Percentiles rank a stretch among this genome's conserved stretches.
phyloP scores from a whole-genome alignment of 1,140 invertebrate species.

The Papilio helenus region DNA sequence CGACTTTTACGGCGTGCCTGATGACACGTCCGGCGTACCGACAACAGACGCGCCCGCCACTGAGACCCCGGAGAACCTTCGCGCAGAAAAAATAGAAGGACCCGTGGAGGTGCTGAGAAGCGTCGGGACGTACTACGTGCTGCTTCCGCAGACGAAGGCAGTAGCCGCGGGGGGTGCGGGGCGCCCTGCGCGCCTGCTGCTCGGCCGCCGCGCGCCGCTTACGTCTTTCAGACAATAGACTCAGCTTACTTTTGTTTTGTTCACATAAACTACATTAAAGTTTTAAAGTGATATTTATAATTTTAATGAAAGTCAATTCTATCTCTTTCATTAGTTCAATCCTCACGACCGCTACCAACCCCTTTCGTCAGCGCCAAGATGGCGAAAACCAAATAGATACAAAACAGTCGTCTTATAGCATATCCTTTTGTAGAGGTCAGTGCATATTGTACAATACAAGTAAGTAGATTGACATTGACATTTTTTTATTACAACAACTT shows the following conservation, averaged over 20 bases:
- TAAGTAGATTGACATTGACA: neutral
- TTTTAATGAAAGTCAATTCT: too few relatives aligned
- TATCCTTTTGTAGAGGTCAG: too few relatives aligned
- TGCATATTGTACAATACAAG: neutral
- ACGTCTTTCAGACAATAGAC: conserved; percentile 59
- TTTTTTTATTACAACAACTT: conserved; percentile 8
- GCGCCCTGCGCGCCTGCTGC: conserved; percentile 63
- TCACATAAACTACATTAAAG: neutral
- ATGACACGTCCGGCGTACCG: conserved; percentile 53
- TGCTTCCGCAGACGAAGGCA: conserved; percentile 65
- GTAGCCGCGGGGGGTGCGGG: conserved; percentile 74
- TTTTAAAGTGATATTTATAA: neutral
- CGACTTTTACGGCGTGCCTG: conserved; percentile 58
- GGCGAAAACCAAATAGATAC: too few relatives aligned
- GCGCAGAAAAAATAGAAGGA: conserved; percentile 65
- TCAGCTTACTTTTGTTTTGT: neutral
- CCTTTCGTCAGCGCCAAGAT: too few relatives aligned
- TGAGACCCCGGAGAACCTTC: conserved; percentile 58
- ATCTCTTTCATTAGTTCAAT: too few relatives aligned
- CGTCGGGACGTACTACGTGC: conserved; percentile 67
- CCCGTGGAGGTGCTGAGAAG: conserved; percentile 71
- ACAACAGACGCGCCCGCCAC: conserved; percentile 51
- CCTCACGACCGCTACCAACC: too few relatives aligned
- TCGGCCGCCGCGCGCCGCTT: conserved; percentile 61
- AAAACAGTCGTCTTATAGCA: too few relatives aligned